phyloP scores from a whole-genome alignment of 2,888 invertebrate genomes.

The Andrena dorsata region DNA sequence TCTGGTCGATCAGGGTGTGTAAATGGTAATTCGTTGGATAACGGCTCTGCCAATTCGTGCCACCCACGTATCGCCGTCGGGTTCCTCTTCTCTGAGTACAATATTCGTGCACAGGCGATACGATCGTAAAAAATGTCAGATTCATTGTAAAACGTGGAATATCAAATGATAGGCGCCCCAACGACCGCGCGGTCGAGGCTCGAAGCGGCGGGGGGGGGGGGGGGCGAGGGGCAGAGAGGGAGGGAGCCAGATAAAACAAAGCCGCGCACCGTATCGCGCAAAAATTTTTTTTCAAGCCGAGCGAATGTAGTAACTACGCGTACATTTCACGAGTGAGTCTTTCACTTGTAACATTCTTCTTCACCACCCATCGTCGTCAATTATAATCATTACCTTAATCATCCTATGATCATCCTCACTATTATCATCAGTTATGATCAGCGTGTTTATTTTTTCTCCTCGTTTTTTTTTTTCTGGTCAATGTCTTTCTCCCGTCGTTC shows the following conservation, averaged over 20 bases:
- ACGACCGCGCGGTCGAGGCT: constrained; percentile 2
- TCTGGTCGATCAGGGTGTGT: background rate
- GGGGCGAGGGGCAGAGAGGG: constrained; percentile 43
- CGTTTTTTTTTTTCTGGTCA: constrained; percentile 1
- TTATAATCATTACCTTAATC: constrained; percentile 45
- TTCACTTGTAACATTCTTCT: constrained; percentile 46
- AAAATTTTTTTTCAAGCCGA: constrained; percentile 67
- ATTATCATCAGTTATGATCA: constrained; percentile 39
- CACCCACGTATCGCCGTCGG: background rate
- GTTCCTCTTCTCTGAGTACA: background rate
- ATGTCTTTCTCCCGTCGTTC: constrained; percentile 42
- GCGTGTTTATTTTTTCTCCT: constrained; percentile 10
- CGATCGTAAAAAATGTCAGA: constrained; percentile 48
- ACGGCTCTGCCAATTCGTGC: background rate
- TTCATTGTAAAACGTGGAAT: constrained; percentile 24
- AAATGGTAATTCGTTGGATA: background rate
- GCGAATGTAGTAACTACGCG: constrained; percentile 70
- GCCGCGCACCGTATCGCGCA: constrained; percentile 63
- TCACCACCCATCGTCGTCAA: constrained; percentile 42
- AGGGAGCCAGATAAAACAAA: constrained; percentile 61
- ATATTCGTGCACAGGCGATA: constrained; percentile 5
- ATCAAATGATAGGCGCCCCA: constrained; percentile 17
- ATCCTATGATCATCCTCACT: constrained; percentile 48
- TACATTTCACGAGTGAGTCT: constrained; percentile 65
- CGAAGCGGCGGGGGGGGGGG: too few species aligned